Evolutionary conservation across 1,140 invertebrate species (phyloP).

Genomic region (Panulirus ornatus): DNA sequence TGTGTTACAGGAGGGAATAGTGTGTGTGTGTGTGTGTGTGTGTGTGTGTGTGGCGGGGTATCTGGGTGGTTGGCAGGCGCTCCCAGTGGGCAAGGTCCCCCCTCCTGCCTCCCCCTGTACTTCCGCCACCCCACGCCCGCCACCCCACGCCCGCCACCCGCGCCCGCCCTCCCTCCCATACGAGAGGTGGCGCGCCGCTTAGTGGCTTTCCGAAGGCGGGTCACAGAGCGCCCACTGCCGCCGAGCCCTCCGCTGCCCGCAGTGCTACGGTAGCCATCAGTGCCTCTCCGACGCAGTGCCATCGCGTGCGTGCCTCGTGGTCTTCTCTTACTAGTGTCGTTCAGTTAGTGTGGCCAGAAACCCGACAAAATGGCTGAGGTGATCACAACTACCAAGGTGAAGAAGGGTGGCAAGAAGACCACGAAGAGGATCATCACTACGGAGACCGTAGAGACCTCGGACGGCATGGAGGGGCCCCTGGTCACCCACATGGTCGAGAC

Average conservation of each 20-base stretch:
- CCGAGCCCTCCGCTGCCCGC: background rate
- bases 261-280: background rate
- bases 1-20: background rate
- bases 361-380: slow-evolving; percentile 16
- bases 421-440: slow-evolving; percentile 20
- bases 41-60: background rate
- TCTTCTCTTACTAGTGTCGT: too few relatives aligned
- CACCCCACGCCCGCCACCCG: background rate
- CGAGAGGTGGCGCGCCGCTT: background rate
- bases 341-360: too few relatives aligned
- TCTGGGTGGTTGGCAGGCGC: background rate
- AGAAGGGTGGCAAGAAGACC: slow-evolving; percentile 21
- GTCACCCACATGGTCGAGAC: slow-evolving; percentile 8
- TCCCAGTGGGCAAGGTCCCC: background rate
- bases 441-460: background rate
- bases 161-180: background rate
- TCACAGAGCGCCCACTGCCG: background rate
- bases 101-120: background rate
- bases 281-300: background rate
- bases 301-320: background rate
- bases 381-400: background rate
- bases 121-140: background rate
- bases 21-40: background rate
- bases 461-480: background rate
- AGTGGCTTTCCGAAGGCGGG: background rate